Evolutionary conservation across 2,113 vertebrate species (phyloP).

Genomic region (Rhinoderma darwinii): DNA sequence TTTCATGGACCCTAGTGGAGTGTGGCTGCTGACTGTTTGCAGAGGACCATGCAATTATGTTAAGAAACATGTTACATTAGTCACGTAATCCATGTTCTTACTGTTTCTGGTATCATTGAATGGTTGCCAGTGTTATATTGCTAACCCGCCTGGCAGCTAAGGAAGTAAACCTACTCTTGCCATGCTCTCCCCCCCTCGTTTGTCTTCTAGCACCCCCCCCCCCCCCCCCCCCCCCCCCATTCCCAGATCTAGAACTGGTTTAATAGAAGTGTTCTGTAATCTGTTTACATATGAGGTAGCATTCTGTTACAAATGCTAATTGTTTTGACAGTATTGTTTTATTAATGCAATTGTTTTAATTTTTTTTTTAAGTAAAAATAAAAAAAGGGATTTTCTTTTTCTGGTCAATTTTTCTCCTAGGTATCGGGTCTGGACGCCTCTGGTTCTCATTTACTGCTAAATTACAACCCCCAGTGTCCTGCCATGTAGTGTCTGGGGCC

Average conservation of each 20-base stretch:
- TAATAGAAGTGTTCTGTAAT: slow-evolving; percentile 80
- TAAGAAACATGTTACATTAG: not conserved
- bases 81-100: not conserved
- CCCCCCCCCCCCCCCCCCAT: not conserved
- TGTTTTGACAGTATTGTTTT: slow-evolving; percentile 87
- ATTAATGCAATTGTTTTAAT: slow-evolving; percentile 79
- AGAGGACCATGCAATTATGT: slow-evolving; percentile 11
- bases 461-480: not conserved
- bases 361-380: slow-evolving; percentile 69
- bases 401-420: slow-evolving; percentile 67
- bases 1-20: not conserved
- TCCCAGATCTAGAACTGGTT: slow-evolving; percentile 65
- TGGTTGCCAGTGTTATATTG: not conserved
- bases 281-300: slow-evolving; percentile 91
- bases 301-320: slow-evolving; percentile 69
- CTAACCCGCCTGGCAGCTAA: slow-evolving; percentile 2
- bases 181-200: not conserved
- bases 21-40: not conserved
- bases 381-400: slow-evolving; percentile 72
- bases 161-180: not conserved
- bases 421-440: not conserved
- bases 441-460: not conserved
- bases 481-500: not conserved
- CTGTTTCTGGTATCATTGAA: not conserved
- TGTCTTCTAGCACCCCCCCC: slow-evolving; percentile 63